phyloP scores from a whole-genome alignment of 2,888 invertebrate genomes.

The Sinopyrophorus schimmeli region DNA sequence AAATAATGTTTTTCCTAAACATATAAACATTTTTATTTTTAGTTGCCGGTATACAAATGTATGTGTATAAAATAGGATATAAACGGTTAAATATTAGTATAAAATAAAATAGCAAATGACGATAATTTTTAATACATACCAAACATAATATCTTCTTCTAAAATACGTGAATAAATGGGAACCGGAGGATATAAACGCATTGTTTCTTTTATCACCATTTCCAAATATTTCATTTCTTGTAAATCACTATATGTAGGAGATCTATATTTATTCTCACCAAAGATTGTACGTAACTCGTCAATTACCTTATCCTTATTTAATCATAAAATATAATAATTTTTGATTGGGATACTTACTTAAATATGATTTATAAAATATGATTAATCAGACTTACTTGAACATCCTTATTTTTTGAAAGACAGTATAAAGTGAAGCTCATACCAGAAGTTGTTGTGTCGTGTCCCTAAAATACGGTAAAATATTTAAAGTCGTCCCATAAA shows the following conservation, averaged over 20 bases:
- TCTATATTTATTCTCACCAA: conserved; percentile 40
- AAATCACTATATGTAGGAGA: conserved; percentile 50
- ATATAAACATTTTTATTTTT: too few relatives aligned
- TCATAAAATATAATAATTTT: too few relatives aligned
- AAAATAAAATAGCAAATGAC: too few relatives aligned
- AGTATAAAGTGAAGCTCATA: conserved; percentile 55
- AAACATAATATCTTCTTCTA: conserved; percentile 50
- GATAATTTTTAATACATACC: too few relatives aligned
- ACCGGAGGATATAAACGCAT: conserved; percentile 61
- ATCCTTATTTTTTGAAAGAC: conserved; percentile 53
- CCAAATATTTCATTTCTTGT: conserved; percentile 60
- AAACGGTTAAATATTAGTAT: too few relatives aligned
- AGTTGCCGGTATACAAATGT: too few relatives aligned
- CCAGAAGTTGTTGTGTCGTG: conserved; percentile 58
- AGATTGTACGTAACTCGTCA: conserved; percentile 50
- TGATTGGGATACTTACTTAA: too few relatives aligned
- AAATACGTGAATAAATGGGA: conserved; percentile 55
- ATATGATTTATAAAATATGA: background rate
- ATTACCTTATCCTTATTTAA: conserved; percentile 48
- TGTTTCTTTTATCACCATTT: conserved; percentile 59
- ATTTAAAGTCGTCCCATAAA: too few relatives aligned
- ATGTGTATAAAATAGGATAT: too few relatives aligned
- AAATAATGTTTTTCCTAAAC: too few relatives aligned
- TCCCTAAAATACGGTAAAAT: conserved; percentile 45
- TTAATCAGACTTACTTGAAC: conserved; percentile 44